These are phyloP conservation scores for Monochamus saltuarius DNA, from an alignment of 1,140 invertebrate species.

Conservation along the genomic window DNA sequence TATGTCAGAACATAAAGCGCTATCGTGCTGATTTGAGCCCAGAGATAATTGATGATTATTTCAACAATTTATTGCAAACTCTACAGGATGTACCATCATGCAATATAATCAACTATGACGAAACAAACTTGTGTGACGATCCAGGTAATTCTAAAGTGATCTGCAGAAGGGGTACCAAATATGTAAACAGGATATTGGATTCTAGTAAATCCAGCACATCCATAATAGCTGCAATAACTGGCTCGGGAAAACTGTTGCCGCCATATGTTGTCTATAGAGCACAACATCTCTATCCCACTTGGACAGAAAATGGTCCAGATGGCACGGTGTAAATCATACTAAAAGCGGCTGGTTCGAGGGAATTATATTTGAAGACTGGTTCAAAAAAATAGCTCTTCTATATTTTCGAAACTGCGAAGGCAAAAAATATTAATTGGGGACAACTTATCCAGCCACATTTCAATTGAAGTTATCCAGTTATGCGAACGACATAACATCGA, in stretches of 20 bases:
- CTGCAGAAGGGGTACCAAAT: constrained; percentile 42
- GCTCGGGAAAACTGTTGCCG: constrained; percentile 12
- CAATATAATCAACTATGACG: constrained; percentile 49
- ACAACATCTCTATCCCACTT: constrained; percentile 19
- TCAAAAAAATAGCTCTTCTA: background rate
- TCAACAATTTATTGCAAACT: constrained; percentile 11
- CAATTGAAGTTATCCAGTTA: background rate
- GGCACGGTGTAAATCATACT: constrained; percentile 14
- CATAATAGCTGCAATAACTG: constrained; percentile 27
- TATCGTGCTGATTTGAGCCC: too few species aligned
- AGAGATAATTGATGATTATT: background rate
- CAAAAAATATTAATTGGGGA: background rate
- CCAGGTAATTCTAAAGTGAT: constrained; percentile 24
- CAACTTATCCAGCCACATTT: background rate
- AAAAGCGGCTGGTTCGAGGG: constrained; percentile 22
- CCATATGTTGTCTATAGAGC: constrained; percentile 29
- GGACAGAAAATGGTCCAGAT: constrained; percentile 17
- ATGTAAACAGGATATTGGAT: constrained; percentile 48
- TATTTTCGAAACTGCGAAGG: too few species aligned
- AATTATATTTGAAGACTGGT: constrained; percentile 11
- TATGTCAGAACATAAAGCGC: too few species aligned
- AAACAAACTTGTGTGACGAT: constrained; percentile 46
- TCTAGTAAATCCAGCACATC: constrained; percentile 14
- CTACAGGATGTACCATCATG: constrained; percentile 31
- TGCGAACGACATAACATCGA: too few species aligned